Conservation (phyloP, 2,888 invertebrate genomes). For the Cosmopolites sordidus region DNA sequence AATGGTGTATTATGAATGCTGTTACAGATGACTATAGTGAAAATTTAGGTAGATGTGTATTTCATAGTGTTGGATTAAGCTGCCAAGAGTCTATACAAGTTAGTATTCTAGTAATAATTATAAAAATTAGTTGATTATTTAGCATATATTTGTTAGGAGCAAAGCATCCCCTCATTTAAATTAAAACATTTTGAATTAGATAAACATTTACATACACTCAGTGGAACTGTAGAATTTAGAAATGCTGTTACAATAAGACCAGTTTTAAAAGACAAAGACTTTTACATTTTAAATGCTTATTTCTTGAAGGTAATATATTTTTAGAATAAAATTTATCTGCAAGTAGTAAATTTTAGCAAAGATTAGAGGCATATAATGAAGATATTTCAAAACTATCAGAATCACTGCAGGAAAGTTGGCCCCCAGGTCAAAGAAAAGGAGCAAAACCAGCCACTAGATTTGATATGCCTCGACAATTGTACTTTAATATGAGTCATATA, state of each 20-base stretch:
- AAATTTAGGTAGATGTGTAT: conserved; percentile 83
- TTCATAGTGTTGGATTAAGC: conserved; percentile 63
- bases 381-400: conserved; percentile 37
- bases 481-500: conserved; percentile 79
- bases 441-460: conserved; percentile 68
- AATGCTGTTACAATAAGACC: conserved; percentile 64
- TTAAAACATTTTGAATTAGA: conserved; percentile 49
- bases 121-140: not conserved
- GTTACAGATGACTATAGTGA: conserved; percentile 78
- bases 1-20: conserved; percentile 87
- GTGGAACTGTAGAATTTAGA: conserved; percentile 48
- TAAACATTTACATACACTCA: conserved; percentile 45
- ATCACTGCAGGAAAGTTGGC: conserved; percentile 57
- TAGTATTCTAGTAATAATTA: not conserved
- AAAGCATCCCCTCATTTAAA: conserved; percentile 47
- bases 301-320: conserved; percentile 56
- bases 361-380: conserved; percentile 35
- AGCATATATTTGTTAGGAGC: conserved; percentile 40
- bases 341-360: conserved; percentile 33
- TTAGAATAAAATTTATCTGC: not conserved
- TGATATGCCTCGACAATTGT: conserved; percentile 82
- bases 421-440: conserved; percentile 64
- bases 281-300: conserved; percentile 69
- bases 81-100: conserved; percentile 59
- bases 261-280: conserved; percentile 56